Evolutionary conservation across 2,888 invertebrate genomes (phyloP).

Genomic region (Lycophotia porphyrea): DNA sequence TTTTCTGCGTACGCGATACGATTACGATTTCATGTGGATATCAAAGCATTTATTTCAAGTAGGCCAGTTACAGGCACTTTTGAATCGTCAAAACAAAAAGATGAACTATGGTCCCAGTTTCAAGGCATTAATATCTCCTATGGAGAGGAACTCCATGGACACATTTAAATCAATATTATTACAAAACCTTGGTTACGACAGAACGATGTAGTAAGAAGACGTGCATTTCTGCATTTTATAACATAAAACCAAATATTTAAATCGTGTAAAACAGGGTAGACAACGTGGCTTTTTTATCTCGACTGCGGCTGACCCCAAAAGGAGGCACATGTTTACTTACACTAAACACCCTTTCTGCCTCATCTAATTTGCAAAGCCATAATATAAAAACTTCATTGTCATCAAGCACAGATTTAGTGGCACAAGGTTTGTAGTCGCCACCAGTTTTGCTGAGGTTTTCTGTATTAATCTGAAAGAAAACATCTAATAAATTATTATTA

Average conservation of each 20-base stretch:
- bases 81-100: neutral
- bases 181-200: neutral
- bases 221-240: neutral
- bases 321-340: conserved; percentile 39
- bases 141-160: neutral
- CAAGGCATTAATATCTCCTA: neutral
- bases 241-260: neutral
- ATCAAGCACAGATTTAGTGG: conserved; percentile 22
- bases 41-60: neutral
- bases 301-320: neutral
- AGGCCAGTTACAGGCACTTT: neutral
- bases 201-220: neutral
- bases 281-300: neutral
- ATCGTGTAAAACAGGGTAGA: neutral
- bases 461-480: conserved; percentile 40
- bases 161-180: neutral
- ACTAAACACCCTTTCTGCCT: conserved; percentile 62
- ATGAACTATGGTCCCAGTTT: neutral
- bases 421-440: conserved; percentile 21
- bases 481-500: too few relatives aligned
- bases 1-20: neutral
- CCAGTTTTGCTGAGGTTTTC: conserved; percentile 19
- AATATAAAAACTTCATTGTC: conserved; percentile 66
- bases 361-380: conserved; percentile 71
- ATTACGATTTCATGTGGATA: neutral